Evolutionary conservation across 2,113 vertebrate genomes (phyloP), one percentile per base, ranked within the genome.

Genomic region (Progne subis): DNA sequence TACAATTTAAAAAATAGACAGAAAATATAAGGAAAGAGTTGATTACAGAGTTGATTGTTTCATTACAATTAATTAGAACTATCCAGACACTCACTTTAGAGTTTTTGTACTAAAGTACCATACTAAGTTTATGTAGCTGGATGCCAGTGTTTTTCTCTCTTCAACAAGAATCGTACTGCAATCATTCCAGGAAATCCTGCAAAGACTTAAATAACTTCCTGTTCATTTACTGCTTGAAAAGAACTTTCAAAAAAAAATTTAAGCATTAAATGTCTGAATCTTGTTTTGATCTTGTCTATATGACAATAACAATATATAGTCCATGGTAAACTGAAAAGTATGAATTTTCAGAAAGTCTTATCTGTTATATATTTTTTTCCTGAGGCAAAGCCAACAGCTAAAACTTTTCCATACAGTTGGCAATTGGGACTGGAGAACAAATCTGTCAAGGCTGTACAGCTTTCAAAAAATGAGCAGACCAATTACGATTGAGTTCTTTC

Each of bases 321-420:
- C 75, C 32, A 7, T 79, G n/a, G 82, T 94, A 96, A 97, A 97
- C 80, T 92, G 92, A 87, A 96, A 97, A 93, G 76, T 90, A 88
- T 70, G 68, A 87, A 86, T 96, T 97, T 97, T 97, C 92, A 95
- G 95, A 81, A 24, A 80, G 65, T 59, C 57, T 95, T 96, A 90
- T 12, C 75, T 75, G 72, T 84, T 87, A 78, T 96, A 94, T 55
- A 37, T 92, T 93, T 97, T 98, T 97, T 96, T 97, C 97, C 94
- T 43, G 70, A 97, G 96, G 94, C 92, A 92, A 96, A 97, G 95
- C 95, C 91, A 97, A 95, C 71, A 96, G 96, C 97, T 96, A 95
- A 88, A 89, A 64, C 25, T 94, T 85, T 88, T 67, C 77, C 37
- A 50, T 75, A 61, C 6, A 59, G 20, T 71, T 18, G 31, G 28